These are phyloP conservation scores for Drosophila punjabiensis DNA, from an alignment of 1,140 invertebrate genomes.

Conservation along the genomic window DNA sequence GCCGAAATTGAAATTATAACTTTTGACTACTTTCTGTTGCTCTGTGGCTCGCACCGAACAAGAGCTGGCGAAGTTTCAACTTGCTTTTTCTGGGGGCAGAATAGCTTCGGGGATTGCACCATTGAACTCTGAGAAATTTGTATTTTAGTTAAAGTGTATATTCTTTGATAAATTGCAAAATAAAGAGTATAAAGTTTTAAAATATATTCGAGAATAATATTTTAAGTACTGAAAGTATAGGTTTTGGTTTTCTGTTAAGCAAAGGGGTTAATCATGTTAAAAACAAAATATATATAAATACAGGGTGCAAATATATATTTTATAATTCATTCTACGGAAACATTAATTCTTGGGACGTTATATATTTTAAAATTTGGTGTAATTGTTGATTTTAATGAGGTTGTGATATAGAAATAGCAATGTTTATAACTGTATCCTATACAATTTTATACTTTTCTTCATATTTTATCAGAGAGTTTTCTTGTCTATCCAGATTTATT, in stretches of 20 bases:
- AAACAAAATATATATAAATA: neutral
- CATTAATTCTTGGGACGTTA: too few relatives aligned
- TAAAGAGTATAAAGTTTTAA: constrained; percentile 4
- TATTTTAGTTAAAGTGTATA: constrained; percentile 4
- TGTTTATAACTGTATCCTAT: too few relatives aligned
- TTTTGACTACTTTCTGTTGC: constrained; percentile 49
- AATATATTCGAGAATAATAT: neutral
- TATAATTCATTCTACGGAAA: too few relatives aligned
- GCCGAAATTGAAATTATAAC: constrained; percentile 73
- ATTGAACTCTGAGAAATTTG: constrained; percentile 13
- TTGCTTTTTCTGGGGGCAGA: constrained; percentile 1
- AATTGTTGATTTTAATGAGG: too few relatives aligned
- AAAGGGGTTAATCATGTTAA: neutral
- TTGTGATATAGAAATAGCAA: too few relatives aligned
- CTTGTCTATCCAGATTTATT: neutral
- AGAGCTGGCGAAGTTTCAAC: constrained; percentile 13
- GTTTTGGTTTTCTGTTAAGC: neutral
- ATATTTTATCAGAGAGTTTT: neutral
- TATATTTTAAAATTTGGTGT: too few relatives aligned
- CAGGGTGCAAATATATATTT: neutral
- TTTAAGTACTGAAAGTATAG: neutral
- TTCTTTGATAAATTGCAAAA: constrained; percentile 5
- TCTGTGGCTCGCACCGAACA: constrained; percentile 12
- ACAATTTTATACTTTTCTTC: too few relatives aligned
- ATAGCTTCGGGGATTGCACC: constrained; percentile 1